Conservation (phyloP, 2,888 invertebrate species). For the Ennomos erosarius region DNA sequence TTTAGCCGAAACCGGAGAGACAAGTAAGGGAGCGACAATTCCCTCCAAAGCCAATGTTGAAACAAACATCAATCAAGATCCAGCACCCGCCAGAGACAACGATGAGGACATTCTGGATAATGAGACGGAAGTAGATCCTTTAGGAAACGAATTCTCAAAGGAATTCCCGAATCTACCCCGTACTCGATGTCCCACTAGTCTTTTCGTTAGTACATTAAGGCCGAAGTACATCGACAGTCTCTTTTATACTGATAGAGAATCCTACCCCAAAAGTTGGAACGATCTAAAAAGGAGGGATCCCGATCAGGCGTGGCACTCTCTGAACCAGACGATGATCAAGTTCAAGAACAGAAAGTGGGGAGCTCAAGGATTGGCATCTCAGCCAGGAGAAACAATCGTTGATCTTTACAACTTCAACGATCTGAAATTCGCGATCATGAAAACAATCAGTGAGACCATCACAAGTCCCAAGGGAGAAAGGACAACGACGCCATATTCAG, state of each 20-base stretch:
- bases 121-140: background rate
- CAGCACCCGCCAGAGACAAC: too few relatives aligned
- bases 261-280: slow-evolving; percentile 6
- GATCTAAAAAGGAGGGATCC: slow-evolving; percentile 4
- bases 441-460: background rate
- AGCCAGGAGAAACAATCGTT: slow-evolving; percentile 1
- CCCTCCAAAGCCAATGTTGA: too few relatives aligned
- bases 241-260: background rate
- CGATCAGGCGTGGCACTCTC: slow-evolving; percentile 8
- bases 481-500: too few relatives aligned
- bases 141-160: background rate
- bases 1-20: too few relatives aligned
- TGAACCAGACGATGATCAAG: slow-evolving; percentile 20
- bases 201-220: slow-evolving; percentile 1
- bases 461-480: too few relatives aligned
- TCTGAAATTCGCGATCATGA: slow-evolving; percentile 4
- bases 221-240: slow-evolving; percentile 5
- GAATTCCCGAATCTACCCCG: slow-evolving; percentile 4
- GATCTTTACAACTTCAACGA: slow-evolving; percentile 2
- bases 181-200: slow-evolving; percentile 5
- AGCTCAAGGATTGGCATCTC: background rate
- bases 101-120: background rate
- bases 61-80: too few relatives aligned
- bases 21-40: too few relatives aligned
- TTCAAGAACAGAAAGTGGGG: slow-evolving; percentile 14